Evolutionary conservation across 1,140 invertebrate genomes (phyloP).

Genomic region (Batillaria attramentaria): DNA sequence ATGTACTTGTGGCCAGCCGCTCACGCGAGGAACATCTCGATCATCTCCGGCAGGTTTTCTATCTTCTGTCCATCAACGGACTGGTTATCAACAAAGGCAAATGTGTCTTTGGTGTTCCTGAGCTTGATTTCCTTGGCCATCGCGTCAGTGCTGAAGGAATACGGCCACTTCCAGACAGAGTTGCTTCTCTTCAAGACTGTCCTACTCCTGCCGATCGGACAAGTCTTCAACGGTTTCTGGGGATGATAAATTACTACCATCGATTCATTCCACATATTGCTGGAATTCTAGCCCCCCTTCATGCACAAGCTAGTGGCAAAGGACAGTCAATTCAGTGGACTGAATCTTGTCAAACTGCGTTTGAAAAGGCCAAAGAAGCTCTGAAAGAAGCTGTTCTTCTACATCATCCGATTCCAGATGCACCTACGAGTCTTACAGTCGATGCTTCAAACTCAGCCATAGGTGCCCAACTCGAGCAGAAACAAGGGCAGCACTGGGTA

Average conservation of each 20-base stretch:
- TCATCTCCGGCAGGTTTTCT: slow-evolving; percentile 16
- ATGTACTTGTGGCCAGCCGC: slow-evolving; percentile 35
- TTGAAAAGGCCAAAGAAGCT: slow-evolving; percentile 13
- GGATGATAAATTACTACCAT: slow-evolving; percentile 28
- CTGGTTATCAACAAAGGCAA: slow-evolving; percentile 21
- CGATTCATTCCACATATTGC: slow-evolving; percentile 10
- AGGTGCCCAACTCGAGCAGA: slow-evolving; percentile 14
- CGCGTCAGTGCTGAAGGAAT: slow-evolving; percentile 1
- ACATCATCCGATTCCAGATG: slow-evolving; percentile 19
- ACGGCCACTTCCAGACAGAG: not conserved
- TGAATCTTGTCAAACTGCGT: slow-evolving; percentile 12
- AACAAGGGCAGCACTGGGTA: not conserved
- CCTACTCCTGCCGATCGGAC: not conserved
- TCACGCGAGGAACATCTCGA: slow-evolving; percentile 29
- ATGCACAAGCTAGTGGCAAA: slow-evolving; percentile 19
- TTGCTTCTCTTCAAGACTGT: not conserved
- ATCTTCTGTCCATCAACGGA: slow-evolving; percentile 1
- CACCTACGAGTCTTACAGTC: slow-evolving; percentile 8
- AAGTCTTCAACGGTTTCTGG: slow-evolving; percentile 29
- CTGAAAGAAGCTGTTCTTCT: not conserved
- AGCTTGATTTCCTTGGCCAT: slow-evolving; percentile 16
- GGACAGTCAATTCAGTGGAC: slow-evolving; percentile 13
- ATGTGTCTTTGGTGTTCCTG: slow-evolving; percentile 19
- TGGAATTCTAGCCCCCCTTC: not conserved
- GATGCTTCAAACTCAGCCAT: slow-evolving; percentile 9